phyloP scores from a whole-genome alignment of 1,140 invertebrate genomes.

The Melitaea cinxia region DNA sequence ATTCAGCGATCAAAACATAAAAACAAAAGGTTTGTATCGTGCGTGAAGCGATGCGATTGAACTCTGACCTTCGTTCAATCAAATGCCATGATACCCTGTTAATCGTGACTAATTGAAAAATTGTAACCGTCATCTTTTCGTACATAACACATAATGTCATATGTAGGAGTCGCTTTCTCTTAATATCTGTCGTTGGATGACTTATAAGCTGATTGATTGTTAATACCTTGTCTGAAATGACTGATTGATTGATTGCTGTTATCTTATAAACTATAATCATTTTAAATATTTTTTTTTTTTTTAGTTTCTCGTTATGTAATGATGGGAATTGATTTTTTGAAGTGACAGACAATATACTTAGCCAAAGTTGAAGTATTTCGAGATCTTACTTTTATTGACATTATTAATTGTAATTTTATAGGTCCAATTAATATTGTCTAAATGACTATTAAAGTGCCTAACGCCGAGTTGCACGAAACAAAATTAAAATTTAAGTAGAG shows the following conservation, averaged over 20 bases:
- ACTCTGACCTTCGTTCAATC: constrained; percentile 39
- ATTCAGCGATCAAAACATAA: not conserved
- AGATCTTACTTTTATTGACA: not conserved
- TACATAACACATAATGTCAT: constrained; percentile 26
- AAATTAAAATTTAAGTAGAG: no score
- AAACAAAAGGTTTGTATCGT: constrained; percentile 1
- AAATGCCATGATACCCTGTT: constrained; percentile 45
- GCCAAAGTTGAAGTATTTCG: not conserved
- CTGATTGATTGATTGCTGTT: constrained; percentile 33
- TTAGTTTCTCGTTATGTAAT: constrained; percentile 23
- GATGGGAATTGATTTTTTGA: constrained; percentile 16
- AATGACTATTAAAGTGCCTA: no score
- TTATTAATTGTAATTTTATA: no score
- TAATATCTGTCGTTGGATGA: constrained; percentile 23
- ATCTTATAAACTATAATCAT: constrained; percentile 27
- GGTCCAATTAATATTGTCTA: no score
- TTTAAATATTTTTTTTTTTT: constrained; percentile 24
- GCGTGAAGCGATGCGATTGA: constrained; percentile 41
- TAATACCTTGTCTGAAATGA: constrained; percentile 30
- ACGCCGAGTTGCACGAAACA: no score
- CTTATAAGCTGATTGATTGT: constrained; percentile 35
- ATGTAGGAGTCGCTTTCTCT: constrained; percentile 35
- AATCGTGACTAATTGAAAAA: constrained; percentile 46
- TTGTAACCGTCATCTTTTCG: constrained; percentile 26
- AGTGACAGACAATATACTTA: no score